These are phyloP conservation scores for Choristoneura rosaceana DNA, from an alignment of 2,888 invertebrate genomes.

Conservation along the genomic window DNA sequence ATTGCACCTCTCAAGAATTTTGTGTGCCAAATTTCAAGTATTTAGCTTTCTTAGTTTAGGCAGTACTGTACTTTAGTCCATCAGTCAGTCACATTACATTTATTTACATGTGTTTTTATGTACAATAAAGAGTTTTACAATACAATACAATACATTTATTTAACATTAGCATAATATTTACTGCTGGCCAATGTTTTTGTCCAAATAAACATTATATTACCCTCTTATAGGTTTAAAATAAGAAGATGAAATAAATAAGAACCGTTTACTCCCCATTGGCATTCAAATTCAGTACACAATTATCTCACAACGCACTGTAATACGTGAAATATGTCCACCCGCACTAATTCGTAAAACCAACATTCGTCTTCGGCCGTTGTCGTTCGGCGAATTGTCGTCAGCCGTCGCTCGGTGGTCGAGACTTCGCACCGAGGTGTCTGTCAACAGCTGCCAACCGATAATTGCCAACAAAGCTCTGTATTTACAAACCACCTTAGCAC, in stretches of 20 bases:
- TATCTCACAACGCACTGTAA: constrained; percentile 54
- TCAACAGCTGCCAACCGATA: constrained; percentile 79
- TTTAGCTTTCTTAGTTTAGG: too few relatives aligned
- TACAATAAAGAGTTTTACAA: too few relatives aligned
- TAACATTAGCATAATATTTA: too few relatives aligned
- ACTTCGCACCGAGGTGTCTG: constrained; percentile 80
- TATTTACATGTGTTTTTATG: too few relatives aligned
- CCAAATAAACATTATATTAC: too few relatives aligned
- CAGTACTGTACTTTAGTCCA: too few relatives aligned
- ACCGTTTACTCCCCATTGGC: constrained; percentile 19
- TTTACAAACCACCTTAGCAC: constrained; percentile 72
- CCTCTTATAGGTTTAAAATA: too few relatives aligned
- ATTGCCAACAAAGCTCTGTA: constrained; percentile 80
- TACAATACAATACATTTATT: too few relatives aligned
- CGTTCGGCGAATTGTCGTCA: constrained; percentile 78
- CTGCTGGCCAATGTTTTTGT: too few relatives aligned
- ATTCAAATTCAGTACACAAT: constrained; percentile 30
- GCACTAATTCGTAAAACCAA: constrained; percentile 63
- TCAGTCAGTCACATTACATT: too few relatives aligned
- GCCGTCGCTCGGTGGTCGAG: constrained; percentile 80
- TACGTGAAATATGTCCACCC: constrained; percentile 63
- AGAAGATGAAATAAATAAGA: background rate
- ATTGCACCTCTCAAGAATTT: too few relatives aligned
- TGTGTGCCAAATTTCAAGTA: too few relatives aligned
- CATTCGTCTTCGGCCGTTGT: constrained; percentile 55